Base-by-base conservation (phyloP, 2,888 invertebrate genomes). In the Lordiphosa andalusiaca region DNA sequence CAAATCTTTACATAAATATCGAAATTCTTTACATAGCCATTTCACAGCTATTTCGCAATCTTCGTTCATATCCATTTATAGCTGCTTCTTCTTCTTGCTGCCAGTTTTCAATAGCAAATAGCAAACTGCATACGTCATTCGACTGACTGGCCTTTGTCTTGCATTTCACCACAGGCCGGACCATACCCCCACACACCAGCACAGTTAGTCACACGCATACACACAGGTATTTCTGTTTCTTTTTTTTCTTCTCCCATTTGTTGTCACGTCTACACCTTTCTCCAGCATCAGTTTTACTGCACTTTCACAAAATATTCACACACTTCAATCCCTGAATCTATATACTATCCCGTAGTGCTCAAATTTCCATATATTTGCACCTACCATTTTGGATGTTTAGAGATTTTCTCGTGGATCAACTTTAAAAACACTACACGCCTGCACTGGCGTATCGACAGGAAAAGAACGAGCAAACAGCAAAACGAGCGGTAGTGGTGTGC, bases 371-470 rank as follows among this genome's bases (percentile, higher is more conserved):
- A 66, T 49, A 69, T 61, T 64, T 69, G 33, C 91, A 88, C 89
- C 70, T 90, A 89, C 89, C 89, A 89, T 89, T 87, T 87, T 89
- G 86, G 89, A 90, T 89, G 95, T 93, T 93, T 92, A 91, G 90
- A 90, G 95, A 95, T 95, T 93, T 92, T 55, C 64, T 57, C 90
- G 91, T 91, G 80, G 84, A 86, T 90, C 91, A 91, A 92, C 91
- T 91, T 92, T 73, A 91, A 92, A 92, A 93, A 92, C 91, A 93
- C 93, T 93, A 93, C 94, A 93, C 94, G 94, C 94, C 94, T 94
- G 92, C 93, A 92, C 94, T 94, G 95, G 95, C 95, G 95, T 93
- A 94, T 94, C 93, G 93, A 91, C 93, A 92, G 92, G 93, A 95
- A 95, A 94, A 91, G 91, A 40, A 50, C 61, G 57, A 16, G 74